These are phyloP conservation scores for Chamaedrilus cognettii DNA, from an alignment of 2,888 invertebrate genomes.

Conservation along the genomic window DNA sequence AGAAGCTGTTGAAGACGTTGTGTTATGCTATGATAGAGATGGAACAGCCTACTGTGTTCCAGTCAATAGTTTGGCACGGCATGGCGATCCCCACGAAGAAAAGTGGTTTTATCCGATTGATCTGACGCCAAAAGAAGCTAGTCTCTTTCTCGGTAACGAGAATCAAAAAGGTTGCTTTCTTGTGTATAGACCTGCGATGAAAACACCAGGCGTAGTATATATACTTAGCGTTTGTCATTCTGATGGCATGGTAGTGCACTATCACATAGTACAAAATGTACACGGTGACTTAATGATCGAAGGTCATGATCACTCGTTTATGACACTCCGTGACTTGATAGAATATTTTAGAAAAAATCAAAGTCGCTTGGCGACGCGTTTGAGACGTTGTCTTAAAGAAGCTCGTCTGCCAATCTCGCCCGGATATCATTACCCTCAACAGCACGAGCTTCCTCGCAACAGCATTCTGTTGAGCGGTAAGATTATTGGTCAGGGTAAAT, in stretches of 20 bases:
- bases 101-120: conserved; percentile 40
- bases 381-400: conserved; percentile 37
- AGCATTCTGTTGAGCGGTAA: conserved; percentile 32
- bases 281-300: conserved; percentile 41
- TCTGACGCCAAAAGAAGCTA: conserved; percentile 36
- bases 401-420: conserved; percentile 34
- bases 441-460: conserved; percentile 32
- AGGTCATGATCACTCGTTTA: conserved; percentile 39
- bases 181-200: conserved; percentile 31
- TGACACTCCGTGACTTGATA: conserved; percentile 37
- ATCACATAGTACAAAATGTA: conserved; percentile 37
- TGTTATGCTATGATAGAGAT: conserved; percentile 33
- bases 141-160: conserved; percentile 35
- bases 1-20: conserved; percentile 9
- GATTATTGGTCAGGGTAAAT: conserved; percentile 35
- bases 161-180: conserved; percentile 40
- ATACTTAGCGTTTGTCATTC: conserved; percentile 35
- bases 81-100: conserved; percentile 39
- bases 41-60: conserved; percentile 35
- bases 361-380: conserved; percentile 31
- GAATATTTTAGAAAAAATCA: conserved; percentile 37
- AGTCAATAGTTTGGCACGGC: conserved; percentile 22
- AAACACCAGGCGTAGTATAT: conserved; percentile 21
- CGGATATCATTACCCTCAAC: conserved; percentile 35
- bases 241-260: conserved; percentile 37